Evolutionary conservation across 2,113 vertebrate genomes (phyloP).

Genomic region (Orthonyx spaldingii): DNA sequence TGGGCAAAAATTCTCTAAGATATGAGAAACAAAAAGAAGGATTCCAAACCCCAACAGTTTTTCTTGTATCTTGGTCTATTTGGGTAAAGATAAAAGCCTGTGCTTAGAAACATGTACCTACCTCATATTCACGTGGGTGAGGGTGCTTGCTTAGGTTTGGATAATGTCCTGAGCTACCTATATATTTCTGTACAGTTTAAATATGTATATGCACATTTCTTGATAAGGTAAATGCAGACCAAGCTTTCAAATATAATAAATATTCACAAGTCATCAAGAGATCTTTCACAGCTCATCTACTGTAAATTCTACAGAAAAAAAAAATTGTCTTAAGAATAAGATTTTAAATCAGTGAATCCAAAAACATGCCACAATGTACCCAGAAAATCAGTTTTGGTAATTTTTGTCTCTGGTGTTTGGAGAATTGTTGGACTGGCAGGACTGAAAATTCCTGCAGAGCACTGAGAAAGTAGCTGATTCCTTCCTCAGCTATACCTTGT

Average conservation of each 20-base stretch:
- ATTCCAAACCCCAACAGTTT: no score
- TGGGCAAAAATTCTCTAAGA: no score
- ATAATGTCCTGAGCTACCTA: not conserved
- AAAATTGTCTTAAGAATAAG: not conserved
- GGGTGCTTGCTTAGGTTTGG: not conserved
- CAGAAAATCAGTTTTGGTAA: not conserved
- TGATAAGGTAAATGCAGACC: not conserved
- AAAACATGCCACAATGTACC: not conserved
- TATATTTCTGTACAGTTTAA: not conserved
- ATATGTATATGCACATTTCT: not conserved
- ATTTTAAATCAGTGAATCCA: not conserved
- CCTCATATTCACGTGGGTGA: not conserved
- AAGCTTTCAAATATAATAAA: not conserved
- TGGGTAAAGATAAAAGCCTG: not conserved
- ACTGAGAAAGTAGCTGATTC: not conserved
- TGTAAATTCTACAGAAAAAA: not conserved
- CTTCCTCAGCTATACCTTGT: not conserved
- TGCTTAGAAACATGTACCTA: not conserved
- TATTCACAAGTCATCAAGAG: not conserved
- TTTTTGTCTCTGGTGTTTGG: not conserved
- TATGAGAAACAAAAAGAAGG: no score
- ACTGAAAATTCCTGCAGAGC: not conserved
- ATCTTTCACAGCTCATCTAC: not conserved
- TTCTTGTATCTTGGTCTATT: not conserved
- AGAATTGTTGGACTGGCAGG: not conserved